Percentiles rank a stretch among this genome's conserved stretches.
These are phyloP conservation scores for Dynastes maya DNA, from an alignment of 2,888 invertebrate species.

Conservation along the genomic window DNA sequence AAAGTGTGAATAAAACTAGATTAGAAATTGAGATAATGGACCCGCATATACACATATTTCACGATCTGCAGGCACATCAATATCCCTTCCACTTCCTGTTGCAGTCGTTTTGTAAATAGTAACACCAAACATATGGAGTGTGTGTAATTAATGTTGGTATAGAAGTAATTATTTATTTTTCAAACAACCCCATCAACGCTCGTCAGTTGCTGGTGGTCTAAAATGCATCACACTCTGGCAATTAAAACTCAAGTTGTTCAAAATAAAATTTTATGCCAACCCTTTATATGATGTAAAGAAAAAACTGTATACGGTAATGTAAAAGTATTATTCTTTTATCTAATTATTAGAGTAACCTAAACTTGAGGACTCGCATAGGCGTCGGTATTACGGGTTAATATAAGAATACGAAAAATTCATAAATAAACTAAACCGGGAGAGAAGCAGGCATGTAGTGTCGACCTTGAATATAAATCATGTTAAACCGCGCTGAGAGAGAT, in stretches of 20 bases:
- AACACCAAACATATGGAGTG: background rate
- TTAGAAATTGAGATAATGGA: constrained; percentile 21
- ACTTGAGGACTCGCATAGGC: too few species aligned
- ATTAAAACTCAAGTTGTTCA: constrained; percentile 5
- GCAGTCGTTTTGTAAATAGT: constrained; percentile 7
- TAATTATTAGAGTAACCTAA: too few species aligned
- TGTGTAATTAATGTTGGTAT: constrained; percentile 10
- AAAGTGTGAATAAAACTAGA: constrained; percentile 13
- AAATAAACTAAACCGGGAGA: too few species aligned
- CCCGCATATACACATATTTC: constrained; percentile 26
- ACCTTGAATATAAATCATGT: too few species aligned
- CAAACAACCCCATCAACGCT: constrained; percentile 25
- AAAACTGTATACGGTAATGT: too few species aligned
- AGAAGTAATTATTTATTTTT: constrained; percentile 32
- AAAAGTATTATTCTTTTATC: too few species aligned
- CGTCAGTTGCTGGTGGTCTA: constrained; percentile 2
- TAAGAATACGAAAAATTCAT: too few species aligned
- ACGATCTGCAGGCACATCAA: constrained; percentile 16
- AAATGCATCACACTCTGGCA: background rate
- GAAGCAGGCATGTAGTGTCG: too few species aligned
- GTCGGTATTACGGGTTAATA: too few species aligned
- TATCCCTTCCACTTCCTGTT: constrained; percentile 17
- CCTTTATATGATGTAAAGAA: too few species aligned
- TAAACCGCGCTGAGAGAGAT: too few species aligned
- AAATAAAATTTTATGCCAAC: too few species aligned